Conservation (phyloP, 92 coral and sea anemone genomes). For the Metridium senile region DNA sequence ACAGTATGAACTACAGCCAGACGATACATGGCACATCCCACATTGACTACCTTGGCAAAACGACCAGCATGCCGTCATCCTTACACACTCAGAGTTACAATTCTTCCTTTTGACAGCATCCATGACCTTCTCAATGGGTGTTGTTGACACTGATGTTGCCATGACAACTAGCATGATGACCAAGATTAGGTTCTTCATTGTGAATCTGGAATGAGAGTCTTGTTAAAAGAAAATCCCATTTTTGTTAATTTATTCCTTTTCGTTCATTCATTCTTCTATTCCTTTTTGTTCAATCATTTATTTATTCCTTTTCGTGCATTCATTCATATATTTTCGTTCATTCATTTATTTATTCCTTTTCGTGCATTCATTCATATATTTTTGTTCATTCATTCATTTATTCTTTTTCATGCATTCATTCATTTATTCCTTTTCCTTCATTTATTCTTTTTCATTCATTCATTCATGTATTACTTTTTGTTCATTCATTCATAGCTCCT, state of each 20-base stretch:
- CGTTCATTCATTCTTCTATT: neutral
- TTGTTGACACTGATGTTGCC: conserved; percentile 4
- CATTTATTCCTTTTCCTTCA: neutral
- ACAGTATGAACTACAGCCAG: conserved; percentile 1
- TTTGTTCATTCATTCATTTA: neutral
- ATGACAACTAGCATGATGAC: neutral
- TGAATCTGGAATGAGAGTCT: neutral
- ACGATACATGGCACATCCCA: neutral
- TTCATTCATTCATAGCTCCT: neutral
- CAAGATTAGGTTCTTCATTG: neutral
- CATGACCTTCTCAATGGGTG: neutral
- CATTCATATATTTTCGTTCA: neutral
- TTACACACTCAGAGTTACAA: neutral
- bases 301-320: neutral
- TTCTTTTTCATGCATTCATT: neutral
- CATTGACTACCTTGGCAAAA: neutral
- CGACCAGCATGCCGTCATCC: conserved; percentile 1
- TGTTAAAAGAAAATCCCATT: neutral
- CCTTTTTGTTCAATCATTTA: neutral
- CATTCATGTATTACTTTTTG: neutral
- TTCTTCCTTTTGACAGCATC: conserved; percentile 7
- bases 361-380: neutral
- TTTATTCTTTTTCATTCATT: neutral
- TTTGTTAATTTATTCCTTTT: neutral
- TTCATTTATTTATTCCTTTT: neutral